Percentiles rank a stretch among this genome's conserved stretches.
Conservation (phyloP, 2,113 vertebrate genomes). For the Anarhynchus alexandrinus region DNA sequence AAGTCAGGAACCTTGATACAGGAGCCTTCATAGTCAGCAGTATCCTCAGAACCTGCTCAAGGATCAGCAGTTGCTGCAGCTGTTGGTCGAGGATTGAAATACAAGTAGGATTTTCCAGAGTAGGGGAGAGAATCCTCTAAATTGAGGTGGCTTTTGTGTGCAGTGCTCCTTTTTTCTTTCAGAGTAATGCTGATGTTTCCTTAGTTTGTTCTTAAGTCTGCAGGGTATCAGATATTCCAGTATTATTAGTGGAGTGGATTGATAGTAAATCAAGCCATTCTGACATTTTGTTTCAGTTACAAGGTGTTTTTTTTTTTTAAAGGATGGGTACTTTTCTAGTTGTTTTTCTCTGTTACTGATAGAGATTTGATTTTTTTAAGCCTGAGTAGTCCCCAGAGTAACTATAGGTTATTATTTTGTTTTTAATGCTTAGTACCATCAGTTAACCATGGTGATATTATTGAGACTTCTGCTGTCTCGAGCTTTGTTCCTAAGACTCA, state of each 20-base stretch:
- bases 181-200: background rate
- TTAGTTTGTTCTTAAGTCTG: background rate
- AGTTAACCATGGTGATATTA: background rate
- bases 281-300: background rate
- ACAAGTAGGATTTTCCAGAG: background rate
- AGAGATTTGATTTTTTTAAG: background rate
- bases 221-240: background rate
- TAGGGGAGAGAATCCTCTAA: background rate
- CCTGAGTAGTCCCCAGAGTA: background rate
- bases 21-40: background rate
- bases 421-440: background rate
- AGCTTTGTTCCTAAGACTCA: background rate
- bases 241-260: background rate
- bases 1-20: background rate
- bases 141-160: fast-evolving
- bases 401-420: background rate
- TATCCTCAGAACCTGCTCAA: background rate
- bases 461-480: background rate
- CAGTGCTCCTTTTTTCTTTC: background rate
- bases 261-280: background rate
- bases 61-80: background rate
- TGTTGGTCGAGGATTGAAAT: background rate
- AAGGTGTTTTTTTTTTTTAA: background rate
- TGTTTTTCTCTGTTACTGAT: background rate
- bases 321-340: background rate